These are phyloP conservation scores for Jordanella pulchra DNA, from an alignment of 2,797 vertebrate species.

Conservation along the genomic window DNA sequence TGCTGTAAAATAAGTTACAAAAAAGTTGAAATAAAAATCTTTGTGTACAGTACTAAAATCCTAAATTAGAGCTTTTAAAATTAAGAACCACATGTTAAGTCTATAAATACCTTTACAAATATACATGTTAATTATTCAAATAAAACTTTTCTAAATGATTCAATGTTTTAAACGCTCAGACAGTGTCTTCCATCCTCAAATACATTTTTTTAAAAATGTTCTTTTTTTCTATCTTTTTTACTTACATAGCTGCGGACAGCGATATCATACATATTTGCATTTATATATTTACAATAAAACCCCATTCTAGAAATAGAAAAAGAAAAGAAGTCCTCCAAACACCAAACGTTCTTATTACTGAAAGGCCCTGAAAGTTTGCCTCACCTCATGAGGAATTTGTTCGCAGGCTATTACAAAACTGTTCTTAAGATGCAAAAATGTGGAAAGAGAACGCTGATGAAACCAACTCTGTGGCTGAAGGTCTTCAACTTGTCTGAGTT, in stretches of 20 bases:
- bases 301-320: conserved; percentile 81
- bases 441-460: background rate
- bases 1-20: conserved; percentile 94
- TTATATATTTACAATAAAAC: conserved; percentile 92
- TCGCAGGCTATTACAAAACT: conserved; percentile 22
- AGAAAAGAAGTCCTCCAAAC: conserved; percentile 56
- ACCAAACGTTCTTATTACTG: conserved; percentile 46
- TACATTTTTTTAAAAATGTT: conserved; percentile 50
- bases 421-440: conserved; percentile 23
- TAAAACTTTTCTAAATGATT: conserved; percentile 87
- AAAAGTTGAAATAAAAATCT: conserved; percentile 77
- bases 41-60: conserved; percentile 86
- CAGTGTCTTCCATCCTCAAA: conserved; percentile 85
- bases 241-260: conserved; percentile 76
- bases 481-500: conserved; percentile 9
- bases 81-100: conserved; percentile 84
- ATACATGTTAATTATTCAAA: conserved; percentile 90
- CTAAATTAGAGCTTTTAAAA: conserved; percentile 83
- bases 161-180: conserved; percentile 82
- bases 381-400: conserved; percentile 37
- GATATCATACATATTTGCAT: conserved; percentile 85
- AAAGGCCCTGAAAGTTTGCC: conserved; percentile 63
- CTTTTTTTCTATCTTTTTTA: conserved; percentile 72
- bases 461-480: conserved; percentile 12
- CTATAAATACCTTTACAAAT: conserved; percentile 99